These are phyloP conservation scores for Graphium colonna DNA, from an alignment of 2,888 invertebrate genomes.

Conservation along the genomic window DNA sequence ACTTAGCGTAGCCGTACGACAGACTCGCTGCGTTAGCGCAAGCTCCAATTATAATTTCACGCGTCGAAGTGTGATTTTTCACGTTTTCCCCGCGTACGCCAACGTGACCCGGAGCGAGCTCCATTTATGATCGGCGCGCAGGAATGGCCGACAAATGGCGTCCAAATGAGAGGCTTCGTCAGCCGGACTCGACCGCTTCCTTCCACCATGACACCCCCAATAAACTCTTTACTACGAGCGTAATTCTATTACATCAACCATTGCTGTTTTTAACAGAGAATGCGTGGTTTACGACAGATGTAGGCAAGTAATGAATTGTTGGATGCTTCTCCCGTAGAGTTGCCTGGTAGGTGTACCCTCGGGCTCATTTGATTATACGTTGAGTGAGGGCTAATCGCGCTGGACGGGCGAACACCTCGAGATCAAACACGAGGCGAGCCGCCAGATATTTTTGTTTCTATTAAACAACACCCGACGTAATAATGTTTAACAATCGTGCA, in stretches of 20 bases:
- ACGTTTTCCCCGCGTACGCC: conserved; percentile 73
- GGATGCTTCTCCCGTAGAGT: conserved; percentile 35
- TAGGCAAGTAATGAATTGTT: conserved; percentile 34
- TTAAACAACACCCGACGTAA: conserved; percentile 81
- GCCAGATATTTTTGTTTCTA: conserved; percentile 81
- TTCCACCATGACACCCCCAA: conserved; percentile 56
- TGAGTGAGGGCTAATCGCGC: conserved; percentile 79
- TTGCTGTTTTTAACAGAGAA: conserved; percentile 22
- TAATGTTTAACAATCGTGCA: conserved; percentile 81
- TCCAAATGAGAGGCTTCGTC: conserved; percentile 78
- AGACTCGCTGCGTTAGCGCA: conserved; percentile 15
- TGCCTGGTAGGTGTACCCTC: conserved; percentile 53
- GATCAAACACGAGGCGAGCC: conserved; percentile 80
- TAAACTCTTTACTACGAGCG: conserved; percentile 36
- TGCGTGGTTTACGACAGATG: not conserved
- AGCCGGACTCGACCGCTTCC: conserved; percentile 65
- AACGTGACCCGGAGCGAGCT: conserved; percentile 75
- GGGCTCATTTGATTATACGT: conserved; percentile 79
- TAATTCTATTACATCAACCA: conserved; percentile 28
- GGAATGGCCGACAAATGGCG: conserved; percentile 80
- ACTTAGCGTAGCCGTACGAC: too few species aligned
- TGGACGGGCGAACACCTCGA: conserved; percentile 80
- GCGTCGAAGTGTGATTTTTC: conserved; percentile 76
- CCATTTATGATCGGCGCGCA: conserved; percentile 78
- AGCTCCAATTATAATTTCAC: conserved; percentile 56